Base-by-base conservation (phyloP, 2,888 invertebrate species). In the Microctonus aethiopoides region DNA sequence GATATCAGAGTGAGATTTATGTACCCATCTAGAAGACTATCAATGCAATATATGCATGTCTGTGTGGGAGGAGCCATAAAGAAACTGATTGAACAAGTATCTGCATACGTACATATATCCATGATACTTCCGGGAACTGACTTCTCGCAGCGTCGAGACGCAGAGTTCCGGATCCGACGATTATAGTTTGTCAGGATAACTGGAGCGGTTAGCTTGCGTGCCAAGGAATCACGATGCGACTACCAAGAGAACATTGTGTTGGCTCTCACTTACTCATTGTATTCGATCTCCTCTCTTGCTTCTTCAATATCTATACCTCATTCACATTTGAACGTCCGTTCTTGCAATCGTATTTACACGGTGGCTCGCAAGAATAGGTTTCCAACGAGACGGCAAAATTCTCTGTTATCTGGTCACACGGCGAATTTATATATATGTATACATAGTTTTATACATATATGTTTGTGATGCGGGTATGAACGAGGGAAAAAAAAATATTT, bases 181-280 rank as follows among this genome's bases (percentile, higher is more conserved):
- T 81, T 81, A 80, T 81, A 80, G 79, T 81, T 81, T 78, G 76
- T 77, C 78, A 79, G 79, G 83, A 83, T 82, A 80, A 82, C 82
- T 82, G 82, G 79, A 79, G 80, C 73, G 78, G 54, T 54, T 54
- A 46, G 56, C 74, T 79, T 75, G 79, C 80, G 68, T 76, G 75
- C 67, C 67, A 63, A 68, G 72, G 63, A 76, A 76, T 65, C 59
- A 56, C 63, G 56, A 56, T 66, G 39, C 64, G 62, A 60, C 72
- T 68, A n/a, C 60, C 60, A 69, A 54, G 70, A 72, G 54, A 54
- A 54, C 13, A 24, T 22, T 24, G 54, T 26, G 24, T 26, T n/a
- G 11, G 10, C 13, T 54, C 46, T 46, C 16, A n/a, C 16, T 46
- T 16, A 29, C 29, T 29, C 29, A 3, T 29, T 29, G 3, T 29